Base-by-base conservation (phyloP, 2,888 invertebrate genomes). In the Xanthia icteritia region DNA sequence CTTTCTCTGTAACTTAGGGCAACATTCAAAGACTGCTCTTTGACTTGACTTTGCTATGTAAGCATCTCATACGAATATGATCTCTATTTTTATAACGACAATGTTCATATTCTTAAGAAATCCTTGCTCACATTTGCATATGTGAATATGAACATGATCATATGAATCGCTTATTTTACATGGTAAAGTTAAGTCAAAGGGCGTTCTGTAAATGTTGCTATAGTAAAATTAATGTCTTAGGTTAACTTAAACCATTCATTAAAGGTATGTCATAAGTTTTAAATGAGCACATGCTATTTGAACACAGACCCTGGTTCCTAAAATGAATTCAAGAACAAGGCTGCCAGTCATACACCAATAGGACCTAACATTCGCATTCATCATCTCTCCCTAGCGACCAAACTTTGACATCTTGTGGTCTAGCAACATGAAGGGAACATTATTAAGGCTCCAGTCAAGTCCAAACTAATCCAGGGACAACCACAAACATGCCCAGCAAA, bases 341-440 rank as follows among this genome's bases (percentile, higher is more conserved):
- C 8, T 5, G 27, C 6, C 27, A 15, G 27, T 11, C 15, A 31
- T 11, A 2, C 45, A 6, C 5, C n/a, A 31, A 8, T 31, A 1
- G 2, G 13, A 66, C 31, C 31, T 23, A 48, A 23, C 15, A 1
- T 66, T 48, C 27, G 31, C 31, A 48, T 48, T 8, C 48, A 23
- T 66, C 66, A 73, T 17, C 9, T 48, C n/a, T 17, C 20, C 45
- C 11, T 20, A 31, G 45, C 11, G 36, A 3, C 23, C 31, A 78
- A 78, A 78, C 65, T 78, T 60, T 15, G n/a, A 31, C 56, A 17
- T 54, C 45, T 6, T 56, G 79, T n/a, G 79, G 74, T 73, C 31
- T 27, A 15, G 5, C 27, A 63, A 66, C 66, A 61, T 17, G 45
- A 73, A 67, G 39, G 56, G 48, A 2, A 56, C n/a, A 74, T 13